Base-by-base conservation (phyloP, 2,888 invertebrate species). In the Antheraea yamamai region DNA sequence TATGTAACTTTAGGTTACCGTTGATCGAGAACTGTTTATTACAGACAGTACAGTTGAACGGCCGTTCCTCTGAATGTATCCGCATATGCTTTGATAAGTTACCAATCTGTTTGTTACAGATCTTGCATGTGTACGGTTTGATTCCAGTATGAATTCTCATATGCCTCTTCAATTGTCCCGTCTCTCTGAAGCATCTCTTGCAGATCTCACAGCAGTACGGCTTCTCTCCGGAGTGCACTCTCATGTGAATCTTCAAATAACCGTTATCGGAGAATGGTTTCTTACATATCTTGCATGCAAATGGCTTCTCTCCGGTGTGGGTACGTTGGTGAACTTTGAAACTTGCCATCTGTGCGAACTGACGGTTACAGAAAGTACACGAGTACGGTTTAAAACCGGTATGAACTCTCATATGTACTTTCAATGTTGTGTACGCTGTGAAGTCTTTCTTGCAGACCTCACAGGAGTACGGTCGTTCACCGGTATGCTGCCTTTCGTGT, bases 251-350 rank as follows among this genome's bases (percentile, higher is more conserved):
- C 77, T 92, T 94, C 20, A 94, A 81, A 74, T 94, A 93, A 0
- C 93, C 93, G n/a, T 92, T 94, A 71, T 94, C 93, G 0, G 94
- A 91, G 68, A 94, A 94, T 0, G 91, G 87, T 79, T 94, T 94
- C 14, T 92, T 91, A 61, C 94, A 94, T 0, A 94, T 84, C 77
- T 89, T 88, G 73, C 94, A 94, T 0, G 87, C 80, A 73, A 80
- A 94, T 0, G 94, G 94, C 10, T 85, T 81, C 64, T 94, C 94
- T 0, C 94, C 94, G 0, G 94, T 94, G 52, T 94, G 94, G 0
- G 92, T 93, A 0, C 94, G 74, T 75, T 91, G 90, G 66, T 94
- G 94, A 0, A 94, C 82, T 47, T 93, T 94, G 51, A 91, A 94
- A 74, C 93, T 92, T 0, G 93, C 91, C 90, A 92, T 91, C 80